Conservation (phyloP, 2,797 vertebrate genomes). For the Zenarchopterus dispar region DNA sequence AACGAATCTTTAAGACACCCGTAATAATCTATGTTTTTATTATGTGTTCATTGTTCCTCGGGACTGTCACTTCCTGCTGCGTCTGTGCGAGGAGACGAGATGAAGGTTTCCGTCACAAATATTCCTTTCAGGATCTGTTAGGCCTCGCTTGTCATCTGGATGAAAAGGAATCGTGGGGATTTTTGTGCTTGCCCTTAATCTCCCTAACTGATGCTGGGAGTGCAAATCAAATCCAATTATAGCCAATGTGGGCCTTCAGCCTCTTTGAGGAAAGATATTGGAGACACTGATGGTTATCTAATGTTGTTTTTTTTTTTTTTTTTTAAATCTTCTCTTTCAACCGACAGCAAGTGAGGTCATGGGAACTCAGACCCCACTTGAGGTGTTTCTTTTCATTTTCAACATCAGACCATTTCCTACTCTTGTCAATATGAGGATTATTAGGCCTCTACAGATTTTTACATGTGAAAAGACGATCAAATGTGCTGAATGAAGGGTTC, state of each 20-base stretch:
- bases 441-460: conserved; percentile 8
- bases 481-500: conserved; percentile 1
- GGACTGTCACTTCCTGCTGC: conserved; percentile 51
- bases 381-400: conserved; percentile 3
- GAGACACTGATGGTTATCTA: conserved; percentile 77
- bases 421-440: neutral
- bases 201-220: conserved; percentile 79
- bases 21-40: conserved; percentile 53
- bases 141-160: conserved; percentile 75
- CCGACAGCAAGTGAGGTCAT: conserved; percentile 55
- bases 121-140: conserved; percentile 73
- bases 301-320: conserved; percentile 27
- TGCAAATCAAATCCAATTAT: conserved; percentile 82
- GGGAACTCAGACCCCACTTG: conserved; percentile 43
- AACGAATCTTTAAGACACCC: conserved; percentile 39
- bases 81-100: conserved; percentile 35
- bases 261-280: conserved; percentile 72
- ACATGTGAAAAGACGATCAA: neutral
- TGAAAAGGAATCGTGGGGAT: conserved; percentile 75
- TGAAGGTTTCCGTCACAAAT: conserved; percentile 67
- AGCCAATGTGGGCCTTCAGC: conserved; percentile 75
- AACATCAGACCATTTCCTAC: conserved; percentile 7
- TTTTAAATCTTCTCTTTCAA: conserved; percentile 15
- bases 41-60: conserved; percentile 51
- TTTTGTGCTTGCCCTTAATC: conserved; percentile 79